Evolutionary conservation across 2,113 vertebrate genomes (phyloP).

Genomic region (Oceanites oceanicus): DNA sequence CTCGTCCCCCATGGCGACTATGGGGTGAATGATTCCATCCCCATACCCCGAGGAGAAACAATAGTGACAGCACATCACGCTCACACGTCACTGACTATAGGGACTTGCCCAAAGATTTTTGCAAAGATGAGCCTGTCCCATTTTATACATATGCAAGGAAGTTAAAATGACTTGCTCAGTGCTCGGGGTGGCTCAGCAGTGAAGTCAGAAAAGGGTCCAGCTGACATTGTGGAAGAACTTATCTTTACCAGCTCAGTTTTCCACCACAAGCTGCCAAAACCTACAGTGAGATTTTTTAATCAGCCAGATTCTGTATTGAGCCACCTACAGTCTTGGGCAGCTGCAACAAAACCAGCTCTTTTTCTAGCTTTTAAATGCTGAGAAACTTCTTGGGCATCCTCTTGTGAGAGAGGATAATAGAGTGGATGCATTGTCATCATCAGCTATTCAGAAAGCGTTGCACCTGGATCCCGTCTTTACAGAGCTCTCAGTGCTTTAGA

Average conservation of each 20-base stretch:
- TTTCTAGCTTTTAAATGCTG: background rate
- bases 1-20: fast-evolving
- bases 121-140: background rate
- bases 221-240: background rate
- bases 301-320: background rate
- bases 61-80: background rate
- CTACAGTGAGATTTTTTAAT: background rate
- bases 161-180: background rate
- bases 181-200: background rate
- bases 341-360: background rate
- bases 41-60: background rate
- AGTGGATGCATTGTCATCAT: background rate
- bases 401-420: background rate
- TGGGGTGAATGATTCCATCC: background rate
- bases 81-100: background rate
- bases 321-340: background rate
- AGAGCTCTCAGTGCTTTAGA: background rate
- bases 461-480: background rate
- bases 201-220: background rate
- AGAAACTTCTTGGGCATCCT: background rate
- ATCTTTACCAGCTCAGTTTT: background rate
- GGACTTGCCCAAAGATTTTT: background rate
- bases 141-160: background rate
- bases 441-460: background rate
- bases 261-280: background rate